These are phyloP conservation scores for Meriones unguiculatus DNA, from an alignment of 2,113 vertebrate species.

Conservation along the genomic window DNA sequence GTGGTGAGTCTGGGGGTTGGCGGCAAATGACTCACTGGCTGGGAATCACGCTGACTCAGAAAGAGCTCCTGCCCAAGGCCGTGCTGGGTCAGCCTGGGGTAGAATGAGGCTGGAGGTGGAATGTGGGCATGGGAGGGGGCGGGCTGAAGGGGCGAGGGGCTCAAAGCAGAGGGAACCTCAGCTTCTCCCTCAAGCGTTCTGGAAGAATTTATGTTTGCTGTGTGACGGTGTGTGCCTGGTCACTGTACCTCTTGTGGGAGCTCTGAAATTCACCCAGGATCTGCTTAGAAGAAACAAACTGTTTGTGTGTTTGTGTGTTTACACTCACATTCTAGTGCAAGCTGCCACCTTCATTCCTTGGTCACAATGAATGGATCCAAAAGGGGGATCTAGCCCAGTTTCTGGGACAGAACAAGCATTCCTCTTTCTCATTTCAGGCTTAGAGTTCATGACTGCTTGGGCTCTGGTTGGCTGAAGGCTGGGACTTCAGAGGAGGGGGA, in stretches of 20 bases:
- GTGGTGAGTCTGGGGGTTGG: not conserved
- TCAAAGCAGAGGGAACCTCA: not conserved
- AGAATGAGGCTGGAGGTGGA: not conserved
- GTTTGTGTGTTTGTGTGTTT: not conserved
- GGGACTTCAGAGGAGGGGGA: not conserved
- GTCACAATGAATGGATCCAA: not conserved
- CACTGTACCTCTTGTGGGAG: not conserved
- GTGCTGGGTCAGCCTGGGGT: not conserved
- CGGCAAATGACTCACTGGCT: constrained; percentile 49
- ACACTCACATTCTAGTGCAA: no score
- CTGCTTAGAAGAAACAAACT: not conserved
- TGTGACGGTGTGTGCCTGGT: not conserved
- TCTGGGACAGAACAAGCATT: not conserved
- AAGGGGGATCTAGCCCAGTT: not conserved
- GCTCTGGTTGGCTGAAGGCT: not conserved
- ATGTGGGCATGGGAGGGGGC: rapidly evolving
- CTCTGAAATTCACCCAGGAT: not conserved
- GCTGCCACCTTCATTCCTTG: not conserved
- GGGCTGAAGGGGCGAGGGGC: not conserved
- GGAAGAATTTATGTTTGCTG: not conserved
- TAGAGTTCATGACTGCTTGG: not conserved
- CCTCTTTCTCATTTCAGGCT: not conserved
- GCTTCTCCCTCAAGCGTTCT: rapidly evolving
- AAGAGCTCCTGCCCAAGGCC: not conserved
- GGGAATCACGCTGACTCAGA: constrained; percentile 55